These are phyloP conservation scores for Nysson spinosus DNA, from an alignment of 2,888 invertebrate genomes.

Conservation along the genomic window DNA sequence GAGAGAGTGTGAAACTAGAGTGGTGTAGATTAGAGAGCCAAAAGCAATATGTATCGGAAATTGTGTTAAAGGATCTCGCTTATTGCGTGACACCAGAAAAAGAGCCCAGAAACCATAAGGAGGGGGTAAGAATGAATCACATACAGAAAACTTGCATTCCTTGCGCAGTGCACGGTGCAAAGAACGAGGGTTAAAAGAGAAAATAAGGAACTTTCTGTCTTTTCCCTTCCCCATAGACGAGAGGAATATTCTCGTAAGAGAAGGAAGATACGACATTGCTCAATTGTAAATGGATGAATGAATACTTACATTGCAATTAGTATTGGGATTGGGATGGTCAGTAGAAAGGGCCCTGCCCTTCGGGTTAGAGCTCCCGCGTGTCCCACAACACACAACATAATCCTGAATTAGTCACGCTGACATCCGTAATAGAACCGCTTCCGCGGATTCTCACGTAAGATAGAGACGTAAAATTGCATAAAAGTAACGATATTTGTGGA, in stretches of 20 bases:
- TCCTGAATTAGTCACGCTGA: slow-evolving; percentile 76
- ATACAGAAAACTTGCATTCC: slow-evolving; percentile 53
- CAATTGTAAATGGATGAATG: slow-evolving; percentile 74
- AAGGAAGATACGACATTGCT: slow-evolving; percentile 70
- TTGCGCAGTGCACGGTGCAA: slow-evolving; percentile 43
- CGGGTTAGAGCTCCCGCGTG: slow-evolving; percentile 76
- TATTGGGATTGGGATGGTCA: slow-evolving; percentile 76
- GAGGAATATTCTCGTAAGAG: slow-evolving; percentile 41
- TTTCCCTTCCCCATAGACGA: slow-evolving; percentile 25
- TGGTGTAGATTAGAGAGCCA: slow-evolving; percentile 29
- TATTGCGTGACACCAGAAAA: slow-evolving; percentile 38
- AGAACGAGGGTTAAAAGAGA: slow-evolving; percentile 47
- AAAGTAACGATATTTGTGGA: too few species aligned
- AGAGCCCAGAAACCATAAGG: slow-evolving; percentile 51
- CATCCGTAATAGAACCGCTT: slow-evolving; percentile 60
- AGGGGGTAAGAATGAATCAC: slow-evolving; percentile 30
- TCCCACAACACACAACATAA: slow-evolving; percentile 77
- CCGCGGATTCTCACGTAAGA: slow-evolving; percentile 42
- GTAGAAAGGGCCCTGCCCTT: slow-evolving; percentile 76
- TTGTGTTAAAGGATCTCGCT: slow-evolving; percentile 35
- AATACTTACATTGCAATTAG: slow-evolving; percentile 77
- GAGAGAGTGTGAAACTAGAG: slow-evolving; percentile 23
- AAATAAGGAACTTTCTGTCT: slow-evolving; percentile 20
- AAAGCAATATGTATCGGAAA: slow-evolving; percentile 51
- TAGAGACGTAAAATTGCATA: slow-evolving; percentile 36